phyloP scores from a whole-genome alignment of 2,113 vertebrate species.

The Ptyas mucosa region DNA sequence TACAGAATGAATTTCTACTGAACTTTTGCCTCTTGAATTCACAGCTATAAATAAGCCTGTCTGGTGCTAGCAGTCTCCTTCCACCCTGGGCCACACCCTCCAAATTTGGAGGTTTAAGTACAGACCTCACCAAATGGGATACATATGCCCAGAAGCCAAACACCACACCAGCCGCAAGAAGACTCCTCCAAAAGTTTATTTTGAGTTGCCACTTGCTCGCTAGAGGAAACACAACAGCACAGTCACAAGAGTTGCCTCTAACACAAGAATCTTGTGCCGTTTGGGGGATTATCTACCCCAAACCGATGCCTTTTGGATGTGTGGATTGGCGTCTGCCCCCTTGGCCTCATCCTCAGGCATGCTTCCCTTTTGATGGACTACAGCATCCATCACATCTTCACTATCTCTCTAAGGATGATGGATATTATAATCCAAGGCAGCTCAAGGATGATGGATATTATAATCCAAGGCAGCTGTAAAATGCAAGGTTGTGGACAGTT shows the following conservation, averaged over 20 bases:
- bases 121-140: slow-evolving; percentile 1
- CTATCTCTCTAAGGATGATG: background rate
- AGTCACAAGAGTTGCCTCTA: background rate
- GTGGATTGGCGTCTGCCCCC: background rate
- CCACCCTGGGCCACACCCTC: background rate
- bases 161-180: background rate
- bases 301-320: background rate
- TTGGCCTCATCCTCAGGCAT: background rate
- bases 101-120: background rate
- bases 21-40: slow-evolving; percentile 12
- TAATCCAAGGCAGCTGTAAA: background rate
- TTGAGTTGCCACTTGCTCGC: background rate
- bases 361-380: background rate
- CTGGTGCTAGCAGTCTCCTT: background rate
- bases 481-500: background rate
- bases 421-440: background rate
- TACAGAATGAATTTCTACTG: slow-evolving; percentile 1
- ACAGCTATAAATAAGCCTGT: slow-evolving; percentile 16
- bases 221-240: background rate
- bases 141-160: background rate
- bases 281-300: background rate
- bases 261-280: background rate
- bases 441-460: background rate
- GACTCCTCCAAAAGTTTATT: background rate
- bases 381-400: background rate